Evolutionary conservation across 2,888 invertebrate genomes (phyloP).

Genomic region (Brenthis ino): DNA sequence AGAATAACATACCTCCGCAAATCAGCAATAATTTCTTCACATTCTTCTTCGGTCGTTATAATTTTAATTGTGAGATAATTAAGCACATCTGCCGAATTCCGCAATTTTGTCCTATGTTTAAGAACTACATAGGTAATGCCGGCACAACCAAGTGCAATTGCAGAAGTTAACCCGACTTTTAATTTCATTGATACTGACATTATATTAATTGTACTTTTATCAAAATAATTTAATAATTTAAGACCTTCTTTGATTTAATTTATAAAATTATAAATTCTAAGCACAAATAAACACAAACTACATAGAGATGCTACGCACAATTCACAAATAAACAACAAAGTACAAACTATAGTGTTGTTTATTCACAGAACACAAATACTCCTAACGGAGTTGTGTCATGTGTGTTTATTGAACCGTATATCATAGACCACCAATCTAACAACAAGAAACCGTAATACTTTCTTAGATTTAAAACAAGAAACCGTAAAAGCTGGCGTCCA

Average conservation of each 20-base stretch:
- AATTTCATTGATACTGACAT: conserved; percentile 39
- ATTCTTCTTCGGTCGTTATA: conserved; percentile 53
- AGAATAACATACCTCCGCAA: conserved; percentile 52
- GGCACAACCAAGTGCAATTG: conserved; percentile 51
- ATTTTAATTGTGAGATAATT: conserved; percentile 57
- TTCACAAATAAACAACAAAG: no score
- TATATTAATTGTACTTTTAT: background rate
- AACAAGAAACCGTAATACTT: no score
- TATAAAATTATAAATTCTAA: no score
- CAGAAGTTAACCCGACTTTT: conserved; percentile 50
- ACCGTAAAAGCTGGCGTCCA: no score
- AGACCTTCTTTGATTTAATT: background rate
- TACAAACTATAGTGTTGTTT: no score
- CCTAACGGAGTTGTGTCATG: no score
- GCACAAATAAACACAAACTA: no score
- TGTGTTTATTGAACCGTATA: no score
- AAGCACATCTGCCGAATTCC: conserved; percentile 52
- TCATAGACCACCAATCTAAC: no score
- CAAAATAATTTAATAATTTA: background rate
- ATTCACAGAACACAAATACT: no score
- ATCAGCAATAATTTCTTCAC: conserved; percentile 56
- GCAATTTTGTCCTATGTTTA: conserved; percentile 44
- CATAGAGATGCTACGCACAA: no score
- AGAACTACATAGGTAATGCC: conserved; percentile 50
- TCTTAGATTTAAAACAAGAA: no score